phyloP scores from a whole-genome alignment of 2,888 invertebrate species.

The Taenaris catops region DNA sequence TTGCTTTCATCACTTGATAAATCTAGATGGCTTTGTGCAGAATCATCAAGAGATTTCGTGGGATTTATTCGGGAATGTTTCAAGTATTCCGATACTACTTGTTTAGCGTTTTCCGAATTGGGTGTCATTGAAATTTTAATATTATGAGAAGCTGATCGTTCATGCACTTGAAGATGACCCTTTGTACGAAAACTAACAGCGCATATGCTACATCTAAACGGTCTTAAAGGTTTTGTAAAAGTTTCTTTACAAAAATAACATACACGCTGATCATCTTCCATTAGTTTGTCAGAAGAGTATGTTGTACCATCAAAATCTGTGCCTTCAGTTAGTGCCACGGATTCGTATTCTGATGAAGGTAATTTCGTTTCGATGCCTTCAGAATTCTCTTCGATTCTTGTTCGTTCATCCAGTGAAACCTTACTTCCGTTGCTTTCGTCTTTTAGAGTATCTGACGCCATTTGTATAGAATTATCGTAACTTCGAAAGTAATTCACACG shows the following conservation, averaged over 20 bases:
- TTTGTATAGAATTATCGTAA: conserved; percentile 47
- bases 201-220: conserved; percentile 94
- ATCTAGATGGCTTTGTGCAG: conserved; percentile 43
- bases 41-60: conserved; percentile 56
- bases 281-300: conserved; percentile 73
- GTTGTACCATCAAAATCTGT: conserved; percentile 60
- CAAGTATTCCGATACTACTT: conserved; percentile 71
- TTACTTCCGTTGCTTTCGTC: conserved; percentile 43
- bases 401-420: conserved; percentile 43
- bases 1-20: conserved; percentile 42
- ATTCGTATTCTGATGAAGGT: conserved; percentile 6
- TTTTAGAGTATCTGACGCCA: conserved; percentile 34
- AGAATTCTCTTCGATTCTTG: conserved; percentile 25
- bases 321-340: conserved; percentile 66
- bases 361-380: conserved; percentile 5
- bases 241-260: conserved; percentile 94
- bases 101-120: conserved; percentile 47
- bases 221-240: conserved; percentile 81
- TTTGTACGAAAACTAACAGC: conserved; percentile 93
- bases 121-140: conserved; percentile 92
- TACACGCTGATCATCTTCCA: conserved; percentile 87
- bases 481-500: conserved; percentile 60
- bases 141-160: conserved; percentile 93
- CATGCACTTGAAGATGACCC: conserved; percentile 95
- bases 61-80: conserved; percentile 78